Evolutionary conservation across 2,888 invertebrate genomes (phyloP).

Genomic region (Allolobophora icterica): DNA sequence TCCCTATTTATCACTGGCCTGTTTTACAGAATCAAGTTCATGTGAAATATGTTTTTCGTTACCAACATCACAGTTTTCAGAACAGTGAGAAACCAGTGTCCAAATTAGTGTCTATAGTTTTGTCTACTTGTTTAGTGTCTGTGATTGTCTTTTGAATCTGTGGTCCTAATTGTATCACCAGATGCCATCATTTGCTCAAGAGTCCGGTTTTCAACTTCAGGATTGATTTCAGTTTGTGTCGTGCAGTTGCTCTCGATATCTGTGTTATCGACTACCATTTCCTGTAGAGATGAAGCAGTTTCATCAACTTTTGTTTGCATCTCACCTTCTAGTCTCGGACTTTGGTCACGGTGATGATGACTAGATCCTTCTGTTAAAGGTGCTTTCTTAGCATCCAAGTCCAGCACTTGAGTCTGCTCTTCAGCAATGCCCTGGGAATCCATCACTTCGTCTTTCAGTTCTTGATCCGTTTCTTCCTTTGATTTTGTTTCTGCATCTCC

Average conservation of each 20-base stretch:
- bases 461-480: not conserved
- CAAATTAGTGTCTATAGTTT: not conserved
- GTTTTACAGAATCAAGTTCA: not conserved
- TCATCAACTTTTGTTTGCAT: not conserved
- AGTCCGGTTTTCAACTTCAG: not conserved
- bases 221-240: not conserved
- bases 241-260: too few relatives aligned
- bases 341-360: not conserved
- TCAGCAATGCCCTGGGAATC: not conserved
- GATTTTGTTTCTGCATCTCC: not conserved
- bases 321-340: not conserved
- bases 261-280: not conserved
- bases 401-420: not conserved
- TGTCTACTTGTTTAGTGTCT: not conserved
- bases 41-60: too few relatives aligned
- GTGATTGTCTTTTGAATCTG: not conserved
- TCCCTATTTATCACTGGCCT: not conserved
- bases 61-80: not conserved
- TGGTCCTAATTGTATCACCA: not conserved
- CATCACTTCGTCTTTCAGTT: not conserved
- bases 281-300: not conserved
- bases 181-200: not conserved
- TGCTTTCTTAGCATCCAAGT: not conserved
- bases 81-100: not conserved
- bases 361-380: not conserved